These are phyloP conservation scores for Amazona vittata DNA, from an alignment of 2,113 vertebrate species.

Conservation along the genomic window DNA sequence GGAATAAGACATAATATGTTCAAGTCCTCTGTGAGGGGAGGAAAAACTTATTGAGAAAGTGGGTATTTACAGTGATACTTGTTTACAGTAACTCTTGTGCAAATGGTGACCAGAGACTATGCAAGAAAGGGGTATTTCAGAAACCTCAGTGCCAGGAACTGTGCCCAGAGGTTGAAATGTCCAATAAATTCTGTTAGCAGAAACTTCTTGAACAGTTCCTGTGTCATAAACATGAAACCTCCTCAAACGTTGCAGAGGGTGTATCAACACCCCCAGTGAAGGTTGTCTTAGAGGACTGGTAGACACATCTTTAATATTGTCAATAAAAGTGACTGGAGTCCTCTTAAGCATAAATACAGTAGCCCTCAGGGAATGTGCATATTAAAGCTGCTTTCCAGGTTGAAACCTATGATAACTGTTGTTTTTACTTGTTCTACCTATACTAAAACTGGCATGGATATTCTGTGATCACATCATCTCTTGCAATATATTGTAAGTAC, in stretches of 20 bases:
- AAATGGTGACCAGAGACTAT: not conserved
- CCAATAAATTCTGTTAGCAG: not conserved
- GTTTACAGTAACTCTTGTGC: not conserved
- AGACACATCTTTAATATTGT: not conserved
- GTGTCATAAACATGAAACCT: not conserved
- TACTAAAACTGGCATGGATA: not conserved
- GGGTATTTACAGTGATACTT: not conserved
- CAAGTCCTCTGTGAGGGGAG: not conserved
- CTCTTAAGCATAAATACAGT: not conserved
- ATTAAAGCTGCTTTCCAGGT: not conserved
- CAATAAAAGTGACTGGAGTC: not conserved
- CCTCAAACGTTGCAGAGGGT: not conserved
- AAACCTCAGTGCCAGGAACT: not conserved
- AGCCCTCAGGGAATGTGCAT: not conserved
- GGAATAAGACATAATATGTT: not conserved
- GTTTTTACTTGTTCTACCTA: not conserved
- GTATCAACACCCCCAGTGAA: not conserved
- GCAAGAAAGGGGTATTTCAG: not conserved
- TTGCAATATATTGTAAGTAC: not conserved
- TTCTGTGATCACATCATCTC: too few relatives aligned
- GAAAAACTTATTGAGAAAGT: not conserved
- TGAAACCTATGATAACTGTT: not conserved
- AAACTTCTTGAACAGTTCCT: not conserved
- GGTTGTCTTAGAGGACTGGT: not conserved
- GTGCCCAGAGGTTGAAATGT: not conserved